Evolutionary conservation across 2,797 vertebrate genomes (phyloP).

Genomic region (Euphonia xanthogaster): DNA sequence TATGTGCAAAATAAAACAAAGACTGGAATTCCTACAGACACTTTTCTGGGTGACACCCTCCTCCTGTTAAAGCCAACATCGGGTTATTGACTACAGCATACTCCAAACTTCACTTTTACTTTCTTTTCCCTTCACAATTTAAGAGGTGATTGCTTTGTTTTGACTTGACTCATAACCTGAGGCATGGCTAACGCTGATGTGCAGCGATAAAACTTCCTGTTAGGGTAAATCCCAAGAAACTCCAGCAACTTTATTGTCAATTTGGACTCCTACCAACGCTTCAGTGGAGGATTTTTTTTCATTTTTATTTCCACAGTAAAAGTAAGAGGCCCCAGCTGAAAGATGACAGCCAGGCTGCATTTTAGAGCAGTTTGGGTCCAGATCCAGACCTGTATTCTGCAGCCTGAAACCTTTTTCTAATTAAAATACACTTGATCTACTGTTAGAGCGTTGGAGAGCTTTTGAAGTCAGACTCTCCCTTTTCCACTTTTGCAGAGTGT

Average conservation of each 20-base stretch:
- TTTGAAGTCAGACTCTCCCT: conserved; percentile 36
- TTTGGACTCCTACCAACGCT: conserved; percentile 37
- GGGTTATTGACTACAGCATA: neutral
- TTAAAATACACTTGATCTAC: conserved; percentile 52
- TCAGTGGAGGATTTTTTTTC: neutral
- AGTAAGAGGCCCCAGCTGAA: conserved; percentile 52
- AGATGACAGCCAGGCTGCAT: conserved; percentile 14
- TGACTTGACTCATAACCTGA: conserved; percentile 23
- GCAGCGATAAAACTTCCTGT: conserved; percentile 46
- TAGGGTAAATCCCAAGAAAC: conserved; percentile 41
- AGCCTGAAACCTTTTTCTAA: conserved; percentile 45
- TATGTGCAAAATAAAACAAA: neutral
- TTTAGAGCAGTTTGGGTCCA: neutral
- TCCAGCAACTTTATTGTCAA: conserved; percentile 15
- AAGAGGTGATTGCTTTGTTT: conserved; percentile 35
- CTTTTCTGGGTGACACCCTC: neutral
- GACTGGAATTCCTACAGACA: neutral
- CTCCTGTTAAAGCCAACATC: neutral
- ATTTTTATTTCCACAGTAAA: conserved; percentile 46
- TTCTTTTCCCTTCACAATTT: conserved; percentile 15
- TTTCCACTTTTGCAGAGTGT: neutral
- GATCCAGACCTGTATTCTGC: neutral
- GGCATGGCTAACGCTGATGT: conserved; percentile 22
- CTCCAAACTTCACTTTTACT: conserved; percentile 27
- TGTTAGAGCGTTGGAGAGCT: neutral